phyloP scores from a whole-genome alignment of 2,113 vertebrate genomes.

The Zapus hudsonius region DNA sequence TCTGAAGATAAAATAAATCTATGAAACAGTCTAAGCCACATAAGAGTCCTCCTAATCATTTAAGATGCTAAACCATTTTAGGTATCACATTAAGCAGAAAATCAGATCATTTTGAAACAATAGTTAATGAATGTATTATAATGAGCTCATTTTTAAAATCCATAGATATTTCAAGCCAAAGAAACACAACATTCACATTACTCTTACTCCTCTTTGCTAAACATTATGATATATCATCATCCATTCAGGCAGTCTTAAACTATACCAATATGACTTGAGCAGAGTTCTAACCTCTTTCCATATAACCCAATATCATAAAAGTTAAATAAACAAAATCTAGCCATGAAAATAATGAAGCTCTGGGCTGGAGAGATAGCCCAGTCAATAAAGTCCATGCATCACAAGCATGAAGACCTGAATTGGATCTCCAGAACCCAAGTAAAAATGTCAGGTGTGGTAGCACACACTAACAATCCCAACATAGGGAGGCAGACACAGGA shows the following conservation, averaged over 20 bases:
- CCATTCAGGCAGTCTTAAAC: constrained; percentile 11
- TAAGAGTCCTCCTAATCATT: not conserved
- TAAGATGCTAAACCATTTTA: constrained; percentile 1
- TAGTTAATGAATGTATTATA: constrained; percentile 14
- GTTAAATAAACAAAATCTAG: constrained; percentile 48
- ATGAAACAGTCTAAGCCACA: constrained; percentile 11
- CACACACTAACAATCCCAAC: too few species aligned
- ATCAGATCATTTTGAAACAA: constrained; percentile 29
- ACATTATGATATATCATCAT: not conserved
- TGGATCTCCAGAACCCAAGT: too few species aligned
- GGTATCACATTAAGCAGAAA: constrained; percentile 56
- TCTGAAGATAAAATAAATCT: constrained; percentile 38
- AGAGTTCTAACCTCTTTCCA: constrained; percentile 28
- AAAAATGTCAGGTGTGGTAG: too few species aligned
- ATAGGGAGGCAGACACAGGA: too few species aligned
- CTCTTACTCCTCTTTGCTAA: constrained; percentile 32
- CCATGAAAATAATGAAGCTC: not conserved
- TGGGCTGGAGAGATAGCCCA: too few species aligned
- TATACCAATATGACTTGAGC: constrained; percentile 4
- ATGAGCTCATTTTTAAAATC: constrained; percentile 25
- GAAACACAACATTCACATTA: constrained; percentile 14
- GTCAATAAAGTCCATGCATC: too few species aligned
- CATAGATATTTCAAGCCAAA: constrained; percentile 26
- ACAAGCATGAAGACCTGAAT: too few species aligned
- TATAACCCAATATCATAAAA: not conserved